Evolutionary conservation across 2,797 vertebrate species (phyloP), one percentile per base, ranked within the genome.

Genomic region (Hippocampus kuda): DNA sequence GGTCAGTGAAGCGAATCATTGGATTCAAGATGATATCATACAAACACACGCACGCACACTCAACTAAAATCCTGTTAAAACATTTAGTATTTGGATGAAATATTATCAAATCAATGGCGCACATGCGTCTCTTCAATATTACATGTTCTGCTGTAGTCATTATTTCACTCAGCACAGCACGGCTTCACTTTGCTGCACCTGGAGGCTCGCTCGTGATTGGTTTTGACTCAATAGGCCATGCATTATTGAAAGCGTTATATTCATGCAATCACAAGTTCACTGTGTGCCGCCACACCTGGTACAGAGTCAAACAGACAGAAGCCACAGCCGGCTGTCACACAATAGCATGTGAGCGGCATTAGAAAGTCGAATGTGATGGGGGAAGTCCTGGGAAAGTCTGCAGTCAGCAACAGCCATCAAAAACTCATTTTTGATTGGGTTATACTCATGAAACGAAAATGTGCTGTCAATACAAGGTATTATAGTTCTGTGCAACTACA

Each of bases 191-290:
- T 69, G 60, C 66, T 72, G 75, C 78, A 77, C 73, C 70, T 81
- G 66, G 62, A 68, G 69, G 75, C 76, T 81, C 77, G 79, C 66
- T 64, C 60, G 63, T 68, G 68, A 81, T 79, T 73, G 82, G 75
- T 82, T 81, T 75, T 69, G 72, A 77, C 75, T 65, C 70, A 71
- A 75, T 79, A 79, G 79, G 80, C 68, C 69, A 78, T 78, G 72
- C 69, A 74, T 84, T 79, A 80, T 74, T 86, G 76, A 86, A 83
- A 79, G 71, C 70, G 70, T 2, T 72, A 78, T 81, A 83, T 77
- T 75, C 81, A 75, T 20, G 69, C 75, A n/a, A 70, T 86, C 66
- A 57, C 75, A 77, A 71, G 84, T 83, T 84, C 77, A 81, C 46
- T 70, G 73, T 77, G 82, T 86, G 77, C 74, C 75, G 74, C 69